Evolutionary conservation across 92 coral and sea anemone genomes (phyloP), one percentile per base, ranked within the genome.

Genomic region (Isaurus tuberculatus): DNA sequence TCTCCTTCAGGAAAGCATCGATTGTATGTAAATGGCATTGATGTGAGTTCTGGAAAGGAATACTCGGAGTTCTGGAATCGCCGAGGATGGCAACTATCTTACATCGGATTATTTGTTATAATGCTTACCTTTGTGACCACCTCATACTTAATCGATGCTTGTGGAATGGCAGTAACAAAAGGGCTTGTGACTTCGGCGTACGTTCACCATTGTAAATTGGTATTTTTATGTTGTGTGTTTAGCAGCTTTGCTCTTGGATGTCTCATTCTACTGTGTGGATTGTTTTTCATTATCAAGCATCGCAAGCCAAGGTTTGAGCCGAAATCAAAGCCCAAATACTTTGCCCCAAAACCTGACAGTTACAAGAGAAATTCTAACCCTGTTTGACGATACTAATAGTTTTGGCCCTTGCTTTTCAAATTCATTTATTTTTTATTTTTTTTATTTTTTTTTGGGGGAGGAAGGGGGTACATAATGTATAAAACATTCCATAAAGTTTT

Each of bases 21-120:
- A 8, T 72, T 89, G 17, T 89, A 84, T n/a, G 82, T 89, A 14
- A 89, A 89, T 27, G 69, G 73, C 13, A 84, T 89, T 36, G 92
- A 89, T 67, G 75, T 73, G 17, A 84, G 77, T 71, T 74, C 85
- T 22, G 92, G 92, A 3, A 72, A 79, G 30, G 92, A 89, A 53
- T 89, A 84, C 53, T 36, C 85, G 19, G 92, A 89, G 33, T 89
- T 84, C 42, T 89, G 92, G 92, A 84, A 83, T 33, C 86, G 83
- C 26, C 77, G 92, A 22, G 92, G 92, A 26, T 89, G 92, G 92
- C 92, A 89, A 29, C 89, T 84, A 32, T 23, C 85, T 16, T 89
- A 79, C 37, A 79, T 85, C 17, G 92, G 92, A 70, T 49, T 79
- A 1, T 84, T 87, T 79, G 16, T 85, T 27, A 65, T 16, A 27